Conservation (phyloP, 1,140 invertebrate species). For the Campodea augens region DNA sequence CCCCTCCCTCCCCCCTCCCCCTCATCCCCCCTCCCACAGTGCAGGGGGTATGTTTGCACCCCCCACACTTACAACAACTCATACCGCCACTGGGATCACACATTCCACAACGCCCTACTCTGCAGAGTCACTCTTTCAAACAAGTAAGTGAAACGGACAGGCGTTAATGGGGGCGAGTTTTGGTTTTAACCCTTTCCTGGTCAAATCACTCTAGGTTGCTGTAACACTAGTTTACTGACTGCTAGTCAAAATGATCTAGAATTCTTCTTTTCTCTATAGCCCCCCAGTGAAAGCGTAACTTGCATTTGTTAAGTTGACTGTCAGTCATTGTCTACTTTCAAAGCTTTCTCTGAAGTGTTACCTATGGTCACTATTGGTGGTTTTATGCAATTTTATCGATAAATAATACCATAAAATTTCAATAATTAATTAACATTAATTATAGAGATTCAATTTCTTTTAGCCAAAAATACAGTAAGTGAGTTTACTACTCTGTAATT, state of each 20-base stretch:
- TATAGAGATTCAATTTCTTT: too few species aligned
- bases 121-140: slow-evolving; percentile 66
- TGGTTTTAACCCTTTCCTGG: neutral
- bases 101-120: slow-evolving; percentile 56
- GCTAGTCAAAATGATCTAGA: neutral
- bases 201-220: neutral
- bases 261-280: neutral
- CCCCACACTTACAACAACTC: slow-evolving; percentile 23
- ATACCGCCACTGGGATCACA: slow-evolving; percentile 21
- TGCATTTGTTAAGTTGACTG: too few species aligned
- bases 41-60: slow-evolving; percentile 18
- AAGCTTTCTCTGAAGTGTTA: too few species aligned
- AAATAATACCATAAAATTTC: too few species aligned
- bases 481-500: too few species aligned
- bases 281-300: neutral
- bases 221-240: neutral
- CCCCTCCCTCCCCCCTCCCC: slow-evolving; percentile 35
- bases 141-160: slow-evolving; percentile 47
- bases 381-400: too few species aligned
- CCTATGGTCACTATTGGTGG: too few species aligned
- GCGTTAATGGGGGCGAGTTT: neutral
- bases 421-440: too few species aligned
- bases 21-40: slow-evolving; percentile 19
- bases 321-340: too few species aligned
- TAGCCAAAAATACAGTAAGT: too few species aligned